Percentiles rank a stretch among this genome's conserved stretches.
Evolutionary conservation across 2,113 vertebrate genomes (phyloP).

Genomic region (Brachirus orientalis): DNA sequence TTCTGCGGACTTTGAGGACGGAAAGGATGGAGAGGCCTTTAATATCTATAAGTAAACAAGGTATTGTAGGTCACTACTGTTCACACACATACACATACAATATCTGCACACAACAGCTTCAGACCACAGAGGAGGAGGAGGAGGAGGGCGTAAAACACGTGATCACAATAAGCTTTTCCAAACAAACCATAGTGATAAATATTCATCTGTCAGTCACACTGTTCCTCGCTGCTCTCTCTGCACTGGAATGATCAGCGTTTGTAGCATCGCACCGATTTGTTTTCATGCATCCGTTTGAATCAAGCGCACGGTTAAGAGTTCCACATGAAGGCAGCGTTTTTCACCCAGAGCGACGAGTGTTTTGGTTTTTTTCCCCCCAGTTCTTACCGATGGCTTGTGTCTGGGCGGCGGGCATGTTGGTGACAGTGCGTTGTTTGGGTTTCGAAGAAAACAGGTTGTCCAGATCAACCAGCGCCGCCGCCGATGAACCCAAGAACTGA

Average conservation of each 20-base stretch:
- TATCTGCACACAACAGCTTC: conserved; percentile 49
- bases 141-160: conserved; percentile 23
- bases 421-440: conserved; percentile 49
- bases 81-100: conserved; percentile 32
- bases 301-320: conserved; percentile 28
- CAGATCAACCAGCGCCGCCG: conserved; percentile 85
- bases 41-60: conserved; percentile 23
- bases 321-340: conserved; percentile 9
- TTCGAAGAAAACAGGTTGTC: conserved; percentile 84
- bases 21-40: not conserved
- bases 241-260: conserved; percentile 16
- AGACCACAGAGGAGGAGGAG: conserved; percentile 25
- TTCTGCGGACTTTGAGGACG: no score
- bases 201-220: conserved; percentile 2
- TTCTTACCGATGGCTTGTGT: conserved; percentile 82
- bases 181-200: conserved; percentile 39
- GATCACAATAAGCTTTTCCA: conserved; percentile 43
- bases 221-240: conserved; percentile 27
- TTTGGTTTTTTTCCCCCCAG: not conserved
- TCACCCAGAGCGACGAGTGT: conserved; percentile 5
- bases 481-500: conserved; percentile 84
- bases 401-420: conserved; percentile 50
- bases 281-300: conserved; percentile 33
- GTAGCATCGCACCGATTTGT: conserved; percentile 17
- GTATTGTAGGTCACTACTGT: conserved; percentile 37